Evolutionary conservation across 2,888 invertebrate genomes (phyloP), one percentile per base, ranked within the genome.

Genomic region (Drosophila pegasa): DNA sequence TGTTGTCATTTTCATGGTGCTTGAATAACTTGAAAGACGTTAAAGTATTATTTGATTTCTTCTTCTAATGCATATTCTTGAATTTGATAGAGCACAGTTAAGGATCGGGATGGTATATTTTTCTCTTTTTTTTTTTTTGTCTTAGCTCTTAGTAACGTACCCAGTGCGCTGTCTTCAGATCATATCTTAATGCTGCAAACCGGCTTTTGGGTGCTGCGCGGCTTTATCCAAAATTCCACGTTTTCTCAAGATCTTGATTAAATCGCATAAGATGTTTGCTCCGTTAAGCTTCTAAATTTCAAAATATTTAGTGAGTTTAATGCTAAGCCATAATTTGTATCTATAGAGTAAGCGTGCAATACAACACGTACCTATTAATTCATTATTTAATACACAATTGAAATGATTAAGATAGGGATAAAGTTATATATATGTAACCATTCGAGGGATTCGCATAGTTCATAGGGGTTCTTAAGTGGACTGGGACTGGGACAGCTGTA

Each of bases 401-500:
- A 74, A 76, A 58, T 74, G 57, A 41, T 77, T 74, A 77, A 57
- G 67, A 45, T 45, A 45, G 43, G 57, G 57, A 57, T 76, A 37
- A 52, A 61, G 48, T 50, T 71, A 54, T 75, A 58, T 70, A 55
- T 75, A 54, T 72, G 57, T 61, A 55, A 60, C 73, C 57, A 77
- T 76, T 76, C 35, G 35, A 70, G 55, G 54, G 51, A 55, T 55
- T 71, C 45, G 65, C 55, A 64, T 50, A 72, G 76, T 70, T 62
- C 43, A 45, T 50, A 57, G 20, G 14, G 45, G 38, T 72, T 50
- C 61, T 74, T 77, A 73, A 66, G 51, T 43, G 57, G 61, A 77
- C 29, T 33, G 29, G 47, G 47, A 48, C 73, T 58, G 78, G 74
- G 78, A 61, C 45, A 61, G 74, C 74, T 77, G 74, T 31, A 74